Evolutionary conservation across 2,888 invertebrate species (phyloP).

Genomic region (Hofmannophila pseudospretella): DNA sequence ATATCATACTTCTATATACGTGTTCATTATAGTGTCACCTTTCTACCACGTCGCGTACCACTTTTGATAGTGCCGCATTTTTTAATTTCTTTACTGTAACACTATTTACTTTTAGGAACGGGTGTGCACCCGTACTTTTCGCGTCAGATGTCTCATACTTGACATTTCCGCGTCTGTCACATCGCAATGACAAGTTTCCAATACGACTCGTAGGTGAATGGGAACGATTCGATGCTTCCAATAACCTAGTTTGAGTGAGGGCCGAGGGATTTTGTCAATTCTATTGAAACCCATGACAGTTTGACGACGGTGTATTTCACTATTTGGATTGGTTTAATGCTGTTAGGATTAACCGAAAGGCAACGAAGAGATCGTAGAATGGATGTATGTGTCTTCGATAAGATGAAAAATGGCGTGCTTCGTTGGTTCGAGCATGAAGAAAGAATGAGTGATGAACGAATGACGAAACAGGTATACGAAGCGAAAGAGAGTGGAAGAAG

Average conservation of each 20-base stretch:
- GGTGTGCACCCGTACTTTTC: slow-evolving; percentile 11
- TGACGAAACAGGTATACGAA: too few relatives aligned
- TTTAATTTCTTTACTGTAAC: neutral
- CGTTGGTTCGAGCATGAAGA: too few relatives aligned
- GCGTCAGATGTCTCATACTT: slow-evolving; percentile 32
- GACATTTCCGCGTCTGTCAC: slow-evolving; percentile 40
- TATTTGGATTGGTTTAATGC: neutral
- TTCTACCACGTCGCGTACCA: too few relatives aligned
- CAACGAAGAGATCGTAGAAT: too few relatives aligned
- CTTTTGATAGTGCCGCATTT: too few relatives aligned
- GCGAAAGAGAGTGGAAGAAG: too few relatives aligned
- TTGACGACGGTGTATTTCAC: slow-evolving; percentile 5
- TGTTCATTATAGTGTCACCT: too few relatives aligned
- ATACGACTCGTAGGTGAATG: slow-evolving; percentile 23
- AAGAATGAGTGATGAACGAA: too few relatives aligned
- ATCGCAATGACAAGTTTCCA: slow-evolving; percentile 37
- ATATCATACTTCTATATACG: too few relatives aligned
- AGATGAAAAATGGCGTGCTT: too few relatives aligned
- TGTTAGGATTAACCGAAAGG: too few relatives aligned
- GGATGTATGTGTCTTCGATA: too few relatives aligned
- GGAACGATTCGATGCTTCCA: slow-evolving; percentile 22
- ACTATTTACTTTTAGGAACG: slow-evolving; percentile 7
- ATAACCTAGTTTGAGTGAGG: slow-evolving; percentile 21
- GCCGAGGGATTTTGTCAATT: slow-evolving; percentile 17
- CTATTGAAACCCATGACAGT: slow-evolving; percentile 17